A percentile compares a stretch with the other conserved stretches of the same genome.
Conservation (phyloP, 92 coral and sea anemone species). For the Blastomussa wellsi region DNA sequence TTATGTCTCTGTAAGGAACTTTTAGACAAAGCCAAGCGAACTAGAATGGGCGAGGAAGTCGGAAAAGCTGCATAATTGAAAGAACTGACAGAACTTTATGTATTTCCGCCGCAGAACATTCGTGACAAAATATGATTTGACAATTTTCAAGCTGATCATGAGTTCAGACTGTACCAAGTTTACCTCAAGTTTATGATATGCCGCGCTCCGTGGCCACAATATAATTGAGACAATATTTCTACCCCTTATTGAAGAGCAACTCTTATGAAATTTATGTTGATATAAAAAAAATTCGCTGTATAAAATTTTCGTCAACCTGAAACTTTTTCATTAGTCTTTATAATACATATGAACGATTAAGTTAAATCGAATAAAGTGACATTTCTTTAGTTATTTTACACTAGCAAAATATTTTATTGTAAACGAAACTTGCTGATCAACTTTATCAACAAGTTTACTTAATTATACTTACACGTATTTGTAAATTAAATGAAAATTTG, state of each 20-base stretch:
- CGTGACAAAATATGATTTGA: neutral
- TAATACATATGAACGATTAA: neutral
- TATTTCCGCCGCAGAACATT: neutral
- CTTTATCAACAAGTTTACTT: neutral
- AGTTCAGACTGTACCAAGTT: neutral
- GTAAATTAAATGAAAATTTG: neutral
- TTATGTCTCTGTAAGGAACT: neutral
- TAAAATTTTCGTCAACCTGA: neutral
- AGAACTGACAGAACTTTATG: neutral
- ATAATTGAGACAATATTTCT: neutral
- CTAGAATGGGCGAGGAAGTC: neutral
- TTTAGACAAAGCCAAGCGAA: neutral
- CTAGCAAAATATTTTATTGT: slow-evolving; percentile 5
- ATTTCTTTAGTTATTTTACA: neutral
- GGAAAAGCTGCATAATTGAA: neutral
- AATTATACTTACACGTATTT: neutral
- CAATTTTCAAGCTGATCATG: neutral
- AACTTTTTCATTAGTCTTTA: neutral
- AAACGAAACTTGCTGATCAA: neutral
- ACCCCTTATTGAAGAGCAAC: neutral
- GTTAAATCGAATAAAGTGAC: neutral
- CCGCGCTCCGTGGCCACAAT: neutral
- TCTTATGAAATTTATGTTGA: slow-evolving; percentile 1
- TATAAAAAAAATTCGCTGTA: neutral
- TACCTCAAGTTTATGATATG: neutral